Percentiles rank a stretch among this genome's conserved stretches.
These are phyloP conservation scores for Anolis apletophallus DNA, from an alignment of 2,797 vertebrate genomes.

Conservation along the genomic window DNA sequence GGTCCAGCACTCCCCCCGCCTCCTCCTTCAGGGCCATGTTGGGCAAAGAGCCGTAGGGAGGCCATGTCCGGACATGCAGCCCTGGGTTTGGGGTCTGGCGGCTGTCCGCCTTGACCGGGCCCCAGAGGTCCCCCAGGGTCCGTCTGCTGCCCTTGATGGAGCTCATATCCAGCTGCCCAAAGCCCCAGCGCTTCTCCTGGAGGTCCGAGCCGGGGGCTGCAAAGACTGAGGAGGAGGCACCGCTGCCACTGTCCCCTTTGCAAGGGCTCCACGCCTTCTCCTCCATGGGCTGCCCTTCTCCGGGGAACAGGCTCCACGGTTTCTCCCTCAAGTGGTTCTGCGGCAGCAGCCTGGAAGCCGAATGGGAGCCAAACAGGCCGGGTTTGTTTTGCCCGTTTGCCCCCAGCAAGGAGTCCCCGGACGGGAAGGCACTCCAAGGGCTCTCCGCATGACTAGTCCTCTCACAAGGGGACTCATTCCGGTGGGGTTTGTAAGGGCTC, in stretches of 20 bases:
- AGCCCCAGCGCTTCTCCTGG: slow-evolving; percentile 84
- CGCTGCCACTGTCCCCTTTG: slow-evolving; percentile 63
- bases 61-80: slow-evolving; percentile 90
- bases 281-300: slow-evolving; percentile 61
- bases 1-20: slow-evolving; percentile 62
- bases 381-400: slow-evolving; percentile 71
- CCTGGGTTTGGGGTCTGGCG: slow-evolving; percentile 83
- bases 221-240: slow-evolving; percentile 14
- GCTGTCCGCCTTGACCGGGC: slow-evolving; percentile 83
- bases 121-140: slow-evolving; percentile 86
- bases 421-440: slow-evolving; percentile 78
- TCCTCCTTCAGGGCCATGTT: slow-evolving; percentile 74
- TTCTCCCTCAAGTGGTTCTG: slow-evolving; percentile 68
- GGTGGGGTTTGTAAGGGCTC: slow-evolving; percentile 85
- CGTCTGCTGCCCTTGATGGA: slow-evolving; percentile 72
- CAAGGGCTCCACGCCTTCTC: slow-evolving; percentile 74
- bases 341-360: slow-evolving; percentile 65
- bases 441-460: slow-evolving; percentile 76
- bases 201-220: slow-evolving; percentile 70
- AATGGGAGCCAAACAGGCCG: slow-evolving; percentile 64
- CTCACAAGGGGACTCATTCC: slow-evolving; percentile 74
- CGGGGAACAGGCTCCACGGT: slow-evolving; percentile 84
- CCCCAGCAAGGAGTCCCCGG: slow-evolving; percentile 58
- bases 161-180: slow-evolving; percentile 76
- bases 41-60: slow-evolving; percentile 83